A percentile compares a stretch with the other conserved stretches of the same genome.
Evolutionary conservation across 2,888 invertebrate species (phyloP).

Genomic region (Drosophila mettleri): DNA sequence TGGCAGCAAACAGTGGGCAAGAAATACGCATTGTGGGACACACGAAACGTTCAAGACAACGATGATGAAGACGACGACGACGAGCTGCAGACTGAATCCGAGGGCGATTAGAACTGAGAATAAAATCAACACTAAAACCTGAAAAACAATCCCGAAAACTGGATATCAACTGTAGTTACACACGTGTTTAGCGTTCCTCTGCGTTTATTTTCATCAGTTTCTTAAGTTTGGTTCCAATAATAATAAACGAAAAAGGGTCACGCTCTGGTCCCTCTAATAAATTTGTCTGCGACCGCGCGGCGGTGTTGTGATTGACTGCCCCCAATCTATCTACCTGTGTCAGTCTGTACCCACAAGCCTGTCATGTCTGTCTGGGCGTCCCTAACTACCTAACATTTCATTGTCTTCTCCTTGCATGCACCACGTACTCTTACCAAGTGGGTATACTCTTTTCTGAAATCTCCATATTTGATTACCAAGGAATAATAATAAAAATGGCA

Average conservation of each 20-base stretch:
- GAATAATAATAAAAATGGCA: no score
- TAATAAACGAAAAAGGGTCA: conserved; percentile 62
- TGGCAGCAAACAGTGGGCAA: conserved; percentile 98
- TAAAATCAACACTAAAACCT: background rate
- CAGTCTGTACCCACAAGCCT: conserved; percentile 31
- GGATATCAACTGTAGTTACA: conserved; percentile 37
- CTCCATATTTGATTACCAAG: background rate
- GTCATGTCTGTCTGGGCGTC: conserved; percentile 9
- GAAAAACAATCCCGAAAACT: conserved; percentile 11
- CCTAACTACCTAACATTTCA: conserved; percentile 51
- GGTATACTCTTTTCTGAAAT: background rate
- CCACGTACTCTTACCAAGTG: background rate
- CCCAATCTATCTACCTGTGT: conserved; percentile 62
- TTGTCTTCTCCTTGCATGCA: conserved; percentile 19
- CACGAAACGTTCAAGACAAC: conserved; percentile 83
- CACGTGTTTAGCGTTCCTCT: conserved; percentile 38
- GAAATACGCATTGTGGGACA: conserved; percentile 94
- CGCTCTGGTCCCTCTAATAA: conserved; percentile 62
- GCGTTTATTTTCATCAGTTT: conserved; percentile 19
- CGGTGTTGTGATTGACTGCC: conserved; percentile 72
- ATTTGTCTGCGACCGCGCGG: conserved; percentile 58
- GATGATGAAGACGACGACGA: background rate
- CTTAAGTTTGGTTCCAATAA: conserved; percentile 22
- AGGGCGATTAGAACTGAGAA: background rate
- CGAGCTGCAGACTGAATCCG: background rate